Base-by-base conservation (phyloP, 2,113 vertebrate species). In the Taxidea taxus region DNA sequence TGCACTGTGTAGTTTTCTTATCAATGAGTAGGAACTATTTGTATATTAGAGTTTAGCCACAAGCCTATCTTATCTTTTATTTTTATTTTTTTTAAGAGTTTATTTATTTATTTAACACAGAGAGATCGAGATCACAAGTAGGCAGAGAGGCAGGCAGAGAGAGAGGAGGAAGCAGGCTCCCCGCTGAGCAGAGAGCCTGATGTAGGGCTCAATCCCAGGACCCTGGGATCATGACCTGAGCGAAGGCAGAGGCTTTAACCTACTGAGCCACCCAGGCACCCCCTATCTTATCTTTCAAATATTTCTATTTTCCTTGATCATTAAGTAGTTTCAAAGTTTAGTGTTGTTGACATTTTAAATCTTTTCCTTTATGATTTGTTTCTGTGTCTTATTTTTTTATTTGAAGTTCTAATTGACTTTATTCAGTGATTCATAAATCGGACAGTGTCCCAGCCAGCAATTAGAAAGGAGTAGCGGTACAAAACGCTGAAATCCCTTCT, bases 281-380 rank as follows among this genome's bases (percentile, higher is more conserved):
- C n/a, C 7, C 16, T 85, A 81, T 90, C 66, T 70, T 70, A 16
- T 10, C n/a, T 70, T 37, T 64, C 31, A 68, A 95, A 75, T 58
- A 13, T 81, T 87, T 95, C 34, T 62, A 85, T 56, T 87, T 94
- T 91, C 44, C 13, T 91, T 94, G n/a, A 92, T 42, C n/a, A 87
- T 87, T 37, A 95, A 85, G 37, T 37, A 49, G 7, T 83, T 87
- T 90, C 64, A 60, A 94, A 84, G 62, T 81, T 87, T 87, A 91
- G 80, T 70, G 25, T 39, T 90, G 39, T 49, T 37, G 86, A 91
- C 70, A 34, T 56, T 83, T 89, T 89, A 20, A 27, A 83, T 47
- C 44, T 47, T 88, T 78, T 51, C 20, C 37, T 86, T 90, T 68
- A 78, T 62, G 44, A 92, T 37, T 87, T 90, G 39, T 75, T 83